Evolutionary conservation across 2,888 invertebrate genomes (phyloP), one percentile per base, ranked within the genome.

Genomic region (Leptinotarsa rubiginosa): DNA sequence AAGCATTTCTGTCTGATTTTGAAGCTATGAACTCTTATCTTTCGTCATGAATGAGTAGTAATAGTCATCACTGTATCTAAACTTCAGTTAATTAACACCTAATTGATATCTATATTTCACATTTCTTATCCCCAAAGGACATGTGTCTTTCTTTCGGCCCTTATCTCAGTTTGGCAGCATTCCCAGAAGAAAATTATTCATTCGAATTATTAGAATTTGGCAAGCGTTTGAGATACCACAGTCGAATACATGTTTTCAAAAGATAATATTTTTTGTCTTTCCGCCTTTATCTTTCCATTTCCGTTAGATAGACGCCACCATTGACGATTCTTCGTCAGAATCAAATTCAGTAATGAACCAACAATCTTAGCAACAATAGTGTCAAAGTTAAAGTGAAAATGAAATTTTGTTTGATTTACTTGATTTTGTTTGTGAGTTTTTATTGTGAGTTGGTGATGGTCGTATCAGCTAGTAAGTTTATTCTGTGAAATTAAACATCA

Each of bases 221-320:
- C 71, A 65, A 54, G 50, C 52, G 49, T 65, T 49, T 50, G 56
- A 66, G 47, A 65, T 65, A 22, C 59, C 52, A 67, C 41, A 41
- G 59, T 59, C 59, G 22, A 49, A 71, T 65, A 69, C 72, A 72
- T 78, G 75, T 76, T 76, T 77, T 72, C 71, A 56, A 41, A 73
- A 74, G 75, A 73, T 75, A 74, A 77, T 73, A 69, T 67, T 62
- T 69, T 71, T 64, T 71, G 73, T 73, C 76, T 75, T 71, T 77
- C 74, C 74, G 71, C 69, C 69, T 72, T 74, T 78, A 75, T 78
- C 75, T 73, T 54, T 54, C 15, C 47, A 72, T 69, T 77, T 78
- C 78, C 78, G 78, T 69, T 78, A 66, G 72, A 76, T 72, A 72
- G 41, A 65, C 12, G 13, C 54, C 67, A 22, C 41, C 59, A 62